Conservation (phyloP, 2,113 vertebrate species). For the Anser cygnoides region DNA sequence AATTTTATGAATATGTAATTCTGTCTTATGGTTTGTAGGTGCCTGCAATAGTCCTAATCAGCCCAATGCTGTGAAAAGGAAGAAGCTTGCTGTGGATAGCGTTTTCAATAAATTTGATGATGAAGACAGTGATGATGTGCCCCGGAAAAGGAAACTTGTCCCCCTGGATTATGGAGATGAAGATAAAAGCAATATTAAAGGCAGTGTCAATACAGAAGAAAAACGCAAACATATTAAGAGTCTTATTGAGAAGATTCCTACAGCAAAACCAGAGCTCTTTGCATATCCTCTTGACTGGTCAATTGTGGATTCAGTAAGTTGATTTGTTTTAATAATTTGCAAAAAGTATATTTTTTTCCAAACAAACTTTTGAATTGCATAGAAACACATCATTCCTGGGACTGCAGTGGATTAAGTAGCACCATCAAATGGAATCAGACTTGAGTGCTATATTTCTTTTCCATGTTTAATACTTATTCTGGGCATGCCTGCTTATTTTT, state of each 20-base stretch:
- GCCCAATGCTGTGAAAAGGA: constrained; percentile 90
- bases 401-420: neutral
- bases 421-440: neutral
- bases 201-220: constrained; percentile 92
- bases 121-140: constrained; percentile 94
- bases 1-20: neutral
- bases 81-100: constrained; percentile 96
- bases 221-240: constrained; percentile 99
- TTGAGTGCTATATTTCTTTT: neutral
- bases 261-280: constrained; percentile 96
- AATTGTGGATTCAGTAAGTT: constrained; percentile 95
- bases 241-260: constrained; percentile 98
- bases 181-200: constrained; percentile 92
- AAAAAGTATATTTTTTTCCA: neutral
- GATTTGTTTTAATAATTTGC: neutral
- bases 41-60: constrained; percentile 94
- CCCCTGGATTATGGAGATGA: constrained; percentile 97
- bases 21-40: constrained; percentile 74
- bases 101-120: constrained; percentile 98
- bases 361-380: neutral
- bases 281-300: constrained; percentile 97
- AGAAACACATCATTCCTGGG: neutral
- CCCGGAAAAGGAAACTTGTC: constrained; percentile 95
- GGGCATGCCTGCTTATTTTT: neutral
- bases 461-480: neutral